Base-by-base conservation (phyloP, 92 coral and sea anemone genomes). In the Zoanthus sansibaricus region DNA sequence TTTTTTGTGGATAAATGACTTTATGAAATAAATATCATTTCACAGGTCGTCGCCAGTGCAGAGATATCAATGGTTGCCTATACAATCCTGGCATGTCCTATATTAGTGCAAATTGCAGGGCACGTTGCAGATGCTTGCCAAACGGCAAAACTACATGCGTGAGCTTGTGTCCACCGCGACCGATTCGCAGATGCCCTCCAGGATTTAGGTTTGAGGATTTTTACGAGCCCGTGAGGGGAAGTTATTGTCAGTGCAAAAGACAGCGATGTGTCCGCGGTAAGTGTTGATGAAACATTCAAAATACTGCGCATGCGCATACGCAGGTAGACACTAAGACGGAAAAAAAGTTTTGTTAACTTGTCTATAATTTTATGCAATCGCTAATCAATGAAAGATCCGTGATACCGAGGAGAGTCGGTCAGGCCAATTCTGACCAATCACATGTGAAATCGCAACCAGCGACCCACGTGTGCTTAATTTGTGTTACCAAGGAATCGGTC, bases 31-130 rank as follows among this genome's bases (percentile, higher is more conserved):
- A 59, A 37, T 79, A 1, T 55, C 10, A 15, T 18, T 14, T 61
- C 20, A 12, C 55, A 79, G 83, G 12, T 7, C 55, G 55, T 7
- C 55, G 42, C 9, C 18, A 7, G 14, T 79, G 83, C 9, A 59
- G 83, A 79, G 83, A 79, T 71, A 79, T 72, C 37, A 79, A 79
- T n/a, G 83, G 83, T 21, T 79, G 83, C 54, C 45, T 37, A 7
- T 79, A 79, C 83, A 42, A 13, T 13, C 49, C 67, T 20, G 83
- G 83, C 4, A 61, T 42, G 83, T 59, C 54, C 14, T 79, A 79
- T 31, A 72, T 79, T 51, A 79, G 61, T 17, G 83, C 83, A 18
- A 72, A 72, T 10, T 79, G 83, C 30, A 64, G 5, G 21, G 83
- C 17, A 21, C 71, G 55, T 8, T 79, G 83, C 37, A 52, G 44